These are phyloP conservation scores for Nycteola revayana DNA, from an alignment of 2,888 invertebrate species.

Conservation along the genomic window DNA sequence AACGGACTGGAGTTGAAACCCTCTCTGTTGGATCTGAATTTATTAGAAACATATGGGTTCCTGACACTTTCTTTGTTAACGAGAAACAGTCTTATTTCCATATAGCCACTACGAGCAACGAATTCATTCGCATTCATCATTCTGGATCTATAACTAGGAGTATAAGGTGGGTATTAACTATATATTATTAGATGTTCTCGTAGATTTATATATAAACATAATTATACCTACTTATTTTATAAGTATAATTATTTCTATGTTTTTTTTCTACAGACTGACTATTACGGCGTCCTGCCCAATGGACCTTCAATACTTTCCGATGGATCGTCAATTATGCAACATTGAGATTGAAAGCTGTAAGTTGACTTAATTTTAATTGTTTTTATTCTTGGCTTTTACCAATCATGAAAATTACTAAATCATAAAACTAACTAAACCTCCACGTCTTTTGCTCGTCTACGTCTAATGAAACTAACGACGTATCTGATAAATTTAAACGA, in stretches of 20 bases:
- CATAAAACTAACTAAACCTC: constrained; percentile 16
- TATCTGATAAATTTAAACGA: constrained; percentile 17
- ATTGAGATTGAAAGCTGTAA: constrained; percentile 99
- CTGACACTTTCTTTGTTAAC: constrained; percentile 99
- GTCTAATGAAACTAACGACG: constrained; percentile 28
- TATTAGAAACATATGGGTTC: constrained; percentile 99
- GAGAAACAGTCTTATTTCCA: constrained; percentile 99
- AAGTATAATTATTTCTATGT: too few relatives aligned
- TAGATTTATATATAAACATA: too few relatives aligned
- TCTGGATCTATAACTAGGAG: constrained; percentile 97
- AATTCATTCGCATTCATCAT: constrained; percentile 97
- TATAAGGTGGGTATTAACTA: constrained; percentile 87
- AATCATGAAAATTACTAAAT: constrained; percentile 17
- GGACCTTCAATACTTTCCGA: constrained; percentile 97
- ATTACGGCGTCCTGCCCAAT: constrained; percentile 98
- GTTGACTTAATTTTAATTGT: constrained; percentile 63
- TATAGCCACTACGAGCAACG: constrained; percentile 99
- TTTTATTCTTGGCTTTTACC: constrained; percentile 20
- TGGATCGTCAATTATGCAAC: constrained; percentile 97
- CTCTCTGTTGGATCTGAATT: constrained; percentile 97
- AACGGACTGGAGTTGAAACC: constrained; percentile 93
- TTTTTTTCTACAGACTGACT: constrained; percentile 86
- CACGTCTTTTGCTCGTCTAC: constrained; percentile 30
- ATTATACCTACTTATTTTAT: too few relatives aligned
- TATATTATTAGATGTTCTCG: too few relatives aligned